phyloP scores from a whole-genome alignment of 2,888 invertebrate species.

The Calameuta filiformis region DNA sequence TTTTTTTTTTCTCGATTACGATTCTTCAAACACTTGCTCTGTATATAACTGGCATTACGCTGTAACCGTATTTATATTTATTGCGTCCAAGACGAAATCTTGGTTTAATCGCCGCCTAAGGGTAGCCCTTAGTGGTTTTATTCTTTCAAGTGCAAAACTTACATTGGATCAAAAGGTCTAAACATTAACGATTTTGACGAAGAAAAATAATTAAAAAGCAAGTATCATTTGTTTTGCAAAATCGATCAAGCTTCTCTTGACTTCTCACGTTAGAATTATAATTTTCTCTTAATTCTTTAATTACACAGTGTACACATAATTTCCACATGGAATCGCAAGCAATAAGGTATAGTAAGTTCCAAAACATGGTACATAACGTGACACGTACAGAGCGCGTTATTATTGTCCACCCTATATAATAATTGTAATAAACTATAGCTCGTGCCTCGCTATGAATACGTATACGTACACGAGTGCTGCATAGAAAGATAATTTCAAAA shows the following conservation, averaged over 20 bases:
- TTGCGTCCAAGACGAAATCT: neutral
- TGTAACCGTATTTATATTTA: neutral
- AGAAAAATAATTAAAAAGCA: neutral
- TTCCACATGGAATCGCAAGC: slow-evolving; percentile 38
- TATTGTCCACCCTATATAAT: neutral
- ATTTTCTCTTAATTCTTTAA: slow-evolving; percentile 10
- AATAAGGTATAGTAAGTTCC: slow-evolving; percentile 28
- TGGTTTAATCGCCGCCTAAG: neutral
- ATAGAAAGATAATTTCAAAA: neutral
- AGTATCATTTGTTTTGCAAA: neutral
- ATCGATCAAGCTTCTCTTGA: slow-evolving; percentile 1
- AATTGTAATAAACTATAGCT: neutral
- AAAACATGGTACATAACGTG: slow-evolving; percentile 8
- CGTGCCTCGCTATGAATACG: neutral
- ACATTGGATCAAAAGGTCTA: neutral
- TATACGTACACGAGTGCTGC: neutral
- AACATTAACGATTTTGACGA: neutral
- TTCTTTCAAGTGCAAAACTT: neutral
- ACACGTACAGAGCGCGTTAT: slow-evolving; percentile 14
- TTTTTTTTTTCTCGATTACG: neutral
- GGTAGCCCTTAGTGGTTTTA: neutral
- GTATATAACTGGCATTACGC: neutral
- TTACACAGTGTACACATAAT: slow-evolving; percentile 10
- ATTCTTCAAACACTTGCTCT: neutral
- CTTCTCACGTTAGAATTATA: slow-evolving; percentile 15